Base-by-base conservation (phyloP, 2,888 invertebrate species). In the Empis livida region DNA sequence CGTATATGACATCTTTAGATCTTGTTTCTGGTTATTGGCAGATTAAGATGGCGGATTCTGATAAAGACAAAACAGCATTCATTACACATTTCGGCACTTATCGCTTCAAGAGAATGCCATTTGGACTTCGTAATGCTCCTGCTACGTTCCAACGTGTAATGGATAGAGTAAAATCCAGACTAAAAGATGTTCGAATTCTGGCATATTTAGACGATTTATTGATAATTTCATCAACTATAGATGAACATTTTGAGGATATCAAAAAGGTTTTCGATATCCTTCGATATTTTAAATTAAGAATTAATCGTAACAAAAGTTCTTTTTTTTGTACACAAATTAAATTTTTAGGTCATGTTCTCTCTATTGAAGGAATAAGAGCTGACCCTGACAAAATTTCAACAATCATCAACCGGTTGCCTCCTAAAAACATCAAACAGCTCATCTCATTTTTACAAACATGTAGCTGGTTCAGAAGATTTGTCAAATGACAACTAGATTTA, bases 21-120 rank as follows among this genome's bases (percentile, higher is more conserved):
- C 51, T 68, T 2, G 54, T 55, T 20, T 47, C 58, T n/a, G 65
- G 66, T 1, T 68, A 66, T 48, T 64, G 61, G 58, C 67, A 68
- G 45, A 55, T 64, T 1, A 48, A 46, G 27, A 42, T 55, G n/a
- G 32, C 41, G 17, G 56, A 59, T 10, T 51, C 54, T 42, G 60
- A 65, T 44, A 55, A 50, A 44, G 49, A 54, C 1, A 62, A 63
- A 45, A 63, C 63, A 1, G 55, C 56, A 0, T 64, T 65, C 43
- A 55, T 61, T 2, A 61, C 63, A 1, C 61, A 61, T 2, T 61
- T 61, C 45, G 63, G 63, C 3, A 55, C 58, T 1, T 61, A 54
- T 46, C 44, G 46, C 15, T 65, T 63, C 41, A 49, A 51, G 1
- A 44, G 64, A 37, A 64, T 65, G 62, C 59, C 63, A 0, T 63